Percentiles rank a stretch among this genome's conserved stretches.
Conservation (phyloP, 2,113 vertebrate species). For the Hystrix brachyura region DNA sequence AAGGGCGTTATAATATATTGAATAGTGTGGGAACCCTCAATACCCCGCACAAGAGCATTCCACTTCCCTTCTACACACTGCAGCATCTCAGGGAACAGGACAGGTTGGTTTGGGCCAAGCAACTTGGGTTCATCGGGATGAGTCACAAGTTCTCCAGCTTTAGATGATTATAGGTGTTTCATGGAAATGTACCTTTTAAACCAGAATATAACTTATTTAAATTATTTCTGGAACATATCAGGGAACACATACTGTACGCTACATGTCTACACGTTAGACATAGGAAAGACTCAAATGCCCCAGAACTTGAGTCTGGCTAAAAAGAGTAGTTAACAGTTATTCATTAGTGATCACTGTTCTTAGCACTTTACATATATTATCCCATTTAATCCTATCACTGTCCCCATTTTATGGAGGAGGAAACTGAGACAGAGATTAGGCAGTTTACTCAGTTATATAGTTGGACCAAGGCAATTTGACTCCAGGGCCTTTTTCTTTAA, state of each 20-base stretch:
- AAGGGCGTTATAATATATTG: neutral
- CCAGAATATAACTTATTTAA: neutral
- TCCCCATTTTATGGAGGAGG: neutral
- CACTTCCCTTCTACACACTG: neutral
- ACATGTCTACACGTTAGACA: neutral
- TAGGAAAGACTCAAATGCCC: neutral
- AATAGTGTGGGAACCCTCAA: neutral
- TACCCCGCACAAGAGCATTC: neutral
- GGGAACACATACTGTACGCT: neutral
- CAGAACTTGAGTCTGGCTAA: neutral
- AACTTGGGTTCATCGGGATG: neutral
- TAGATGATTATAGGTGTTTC: neutral
- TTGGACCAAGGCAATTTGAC: neutral
- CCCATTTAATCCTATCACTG: neutral
- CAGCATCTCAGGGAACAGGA: neutral
- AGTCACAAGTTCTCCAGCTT: neutral
- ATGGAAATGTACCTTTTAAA: neutral
- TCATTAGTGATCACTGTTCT: neutral
- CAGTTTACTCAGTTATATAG: neutral
- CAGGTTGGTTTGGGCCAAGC: neutral
- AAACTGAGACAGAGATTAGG: neutral
- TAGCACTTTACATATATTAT: neutral
- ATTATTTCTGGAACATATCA: constrained; percentile 18
- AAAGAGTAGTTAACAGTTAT: neutral
- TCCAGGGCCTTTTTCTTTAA: neutral